Base-by-base conservation (phyloP, 2,797 vertebrate species). In the Scolopax bukidnonensis region DNA sequence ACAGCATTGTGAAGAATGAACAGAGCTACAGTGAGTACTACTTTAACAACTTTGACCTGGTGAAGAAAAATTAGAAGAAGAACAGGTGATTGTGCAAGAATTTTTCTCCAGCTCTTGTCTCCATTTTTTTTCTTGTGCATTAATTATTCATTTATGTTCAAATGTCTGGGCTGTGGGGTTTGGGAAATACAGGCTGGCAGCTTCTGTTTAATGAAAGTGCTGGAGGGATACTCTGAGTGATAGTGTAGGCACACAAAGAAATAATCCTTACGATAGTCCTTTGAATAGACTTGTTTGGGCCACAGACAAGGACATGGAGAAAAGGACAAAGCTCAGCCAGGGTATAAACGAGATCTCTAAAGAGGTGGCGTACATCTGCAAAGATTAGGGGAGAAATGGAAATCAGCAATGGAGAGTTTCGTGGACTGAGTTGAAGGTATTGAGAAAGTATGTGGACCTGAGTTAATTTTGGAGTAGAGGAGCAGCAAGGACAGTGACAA, bases 61-160 rank as follows among this genome's bases (percentile, higher is more conserved):
- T 74, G 80, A 93, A 84, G 43, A 57, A 92, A 91, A 79, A 70
- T 28, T 24, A 84, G 65, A 53, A 68, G 41, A 41, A 78, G 38
- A 82, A 20, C 80, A 88, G 54, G 38, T 71, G 43, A 48, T 88
- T 43, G 21, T 76, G 23, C 17, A 76, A 73, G 12, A 77, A 17
- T 70, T 83, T 89, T 86, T 74, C 25, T 83, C 15, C 45, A 50
- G 16, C 16, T 63, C 32, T 80, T 80, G 41, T 84, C 87, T 93
- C 50, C 32, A 8, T 84, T 90, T 92, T 86, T 86, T 67, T 38
- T 86, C 13, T 73, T 13, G 12, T 21, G 13, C 4, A 47, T 92
- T 87, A 78, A 79, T 93, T 91, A 81, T 85, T 95, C 12, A 60
- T 87, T 70, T 80, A 28, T 47, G 20, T 92, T 91, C 45, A 51